Conservation (phyloP, 2,888 invertebrate genomes). For the Achlya flavicornis region DNA sequence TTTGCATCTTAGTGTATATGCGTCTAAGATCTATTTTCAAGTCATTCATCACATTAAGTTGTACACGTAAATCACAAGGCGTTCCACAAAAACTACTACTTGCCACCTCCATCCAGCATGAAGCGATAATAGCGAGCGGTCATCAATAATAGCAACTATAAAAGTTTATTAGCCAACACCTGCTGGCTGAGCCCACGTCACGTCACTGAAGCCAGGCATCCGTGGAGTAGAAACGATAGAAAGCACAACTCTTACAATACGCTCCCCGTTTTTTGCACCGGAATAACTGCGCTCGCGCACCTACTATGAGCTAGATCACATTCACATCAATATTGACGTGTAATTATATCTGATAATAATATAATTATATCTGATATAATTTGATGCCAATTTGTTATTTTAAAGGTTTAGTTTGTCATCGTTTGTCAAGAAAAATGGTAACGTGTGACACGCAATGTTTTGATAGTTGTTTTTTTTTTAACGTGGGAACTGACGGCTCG, state of each 20-base stretch:
- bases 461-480: neutral
- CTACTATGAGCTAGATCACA: slow-evolving; percentile 24
- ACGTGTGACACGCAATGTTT: neutral
- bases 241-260: slow-evolving; percentile 44
- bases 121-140: neutral
- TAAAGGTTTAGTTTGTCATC: neutral
- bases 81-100: neutral
- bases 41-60: neutral
- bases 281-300: slow-evolving; percentile 50
- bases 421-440: neutral
- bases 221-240: slow-evolving; percentile 75
- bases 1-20: too few species aligned
- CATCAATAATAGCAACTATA: neutral
- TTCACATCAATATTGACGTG: slow-evolving; percentile 30
- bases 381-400: neutral
- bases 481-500: neutral
- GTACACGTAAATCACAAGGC: neutral
- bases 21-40: neutral
- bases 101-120: neutral
- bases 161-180: neutral
- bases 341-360: neutral
- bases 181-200: slow-evolving; percentile 22
- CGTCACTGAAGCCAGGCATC: slow-evolving; percentile 58
- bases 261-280: slow-evolving; percentile 54
- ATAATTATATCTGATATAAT: neutral